These are phyloP conservation scores for Julus scanicus DNA, from an alignment of 2,888 invertebrate species.

Conservation along the genomic window DNA sequence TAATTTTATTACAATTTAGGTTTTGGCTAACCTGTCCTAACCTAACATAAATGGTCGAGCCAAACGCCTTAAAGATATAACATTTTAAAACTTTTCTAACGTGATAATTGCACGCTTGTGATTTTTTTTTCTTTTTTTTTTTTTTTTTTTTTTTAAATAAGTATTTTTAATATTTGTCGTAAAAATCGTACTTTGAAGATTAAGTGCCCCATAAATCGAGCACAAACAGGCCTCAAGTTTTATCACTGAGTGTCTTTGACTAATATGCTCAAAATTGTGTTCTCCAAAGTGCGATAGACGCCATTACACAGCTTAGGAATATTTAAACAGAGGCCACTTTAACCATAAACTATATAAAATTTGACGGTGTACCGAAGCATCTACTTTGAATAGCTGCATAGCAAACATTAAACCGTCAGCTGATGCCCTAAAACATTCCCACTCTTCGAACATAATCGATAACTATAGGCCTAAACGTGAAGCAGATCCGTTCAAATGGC, in stretches of 20 bases:
- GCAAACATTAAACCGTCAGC: not conserved
- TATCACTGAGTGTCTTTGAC: slow-evolving; percentile 2
- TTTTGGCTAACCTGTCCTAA: too few species aligned
- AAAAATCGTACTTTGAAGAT: not conserved
- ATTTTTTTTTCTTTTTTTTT: too few species aligned
- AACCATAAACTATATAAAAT: not conserved
- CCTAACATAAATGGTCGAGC: too few species aligned
- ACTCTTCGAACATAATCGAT: slow-evolving; percentile 25
- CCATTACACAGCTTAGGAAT: not conserved
- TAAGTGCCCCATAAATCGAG: slow-evolving; percentile 21
- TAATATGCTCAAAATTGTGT: not conserved
- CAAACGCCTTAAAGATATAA: too few species aligned
- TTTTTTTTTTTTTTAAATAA: not conserved
- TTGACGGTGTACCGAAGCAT: not conserved
- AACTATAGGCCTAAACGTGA: slow-evolving; percentile 20
- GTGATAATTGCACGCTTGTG: too few species aligned
- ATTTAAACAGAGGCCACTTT: slow-evolving; percentile 33
- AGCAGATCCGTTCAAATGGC: not conserved
- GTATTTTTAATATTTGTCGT: not conserved
- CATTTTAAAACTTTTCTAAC: too few species aligned
- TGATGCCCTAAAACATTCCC: slow-evolving; percentile 4
- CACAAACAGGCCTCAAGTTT: not conserved
- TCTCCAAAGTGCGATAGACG: not conserved
- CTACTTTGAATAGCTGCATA: not conserved
- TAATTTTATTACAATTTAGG: too few species aligned